Conservation (phyloP, 2,797 vertebrate species). For the Smutsia gigantea region DNA sequence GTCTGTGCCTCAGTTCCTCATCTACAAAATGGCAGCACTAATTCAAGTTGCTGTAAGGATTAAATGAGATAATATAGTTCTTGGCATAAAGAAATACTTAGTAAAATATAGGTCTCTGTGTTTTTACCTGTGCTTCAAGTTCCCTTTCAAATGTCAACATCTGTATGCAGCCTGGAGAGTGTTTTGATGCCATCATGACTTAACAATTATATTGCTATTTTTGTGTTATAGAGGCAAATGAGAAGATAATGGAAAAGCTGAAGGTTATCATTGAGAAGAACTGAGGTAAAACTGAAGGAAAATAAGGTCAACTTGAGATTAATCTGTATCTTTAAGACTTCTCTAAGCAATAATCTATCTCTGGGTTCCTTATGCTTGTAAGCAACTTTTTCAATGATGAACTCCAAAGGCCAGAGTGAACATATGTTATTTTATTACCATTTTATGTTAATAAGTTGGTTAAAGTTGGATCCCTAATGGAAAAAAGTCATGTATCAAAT, state of each 20-base stretch:
- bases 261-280: not conserved
- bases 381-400: not conserved
- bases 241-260: not conserved
- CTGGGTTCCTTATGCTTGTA: not conserved
- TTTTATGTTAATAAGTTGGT: conserved; percentile 26
- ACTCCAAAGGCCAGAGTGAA: conserved; percentile 24
- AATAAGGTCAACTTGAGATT: not conserved
- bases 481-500: not conserved
- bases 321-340: not conserved
- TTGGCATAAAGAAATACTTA: not conserved
- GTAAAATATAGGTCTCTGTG: not conserved
- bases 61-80: not conserved
- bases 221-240: not conserved
- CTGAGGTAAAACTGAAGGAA: not conserved
- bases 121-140: not conserved
- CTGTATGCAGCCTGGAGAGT: not conserved
- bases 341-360: not conserved
- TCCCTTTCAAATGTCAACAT: not conserved
- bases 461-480: not conserved
- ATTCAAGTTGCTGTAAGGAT: not conserved
- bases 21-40: not conserved
- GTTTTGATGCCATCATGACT: not conserved
- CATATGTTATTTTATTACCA: not conserved
- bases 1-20: not conserved
- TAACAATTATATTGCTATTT: not conserved